Evolutionary conservation across 2,797 vertebrate genomes (phyloP).

Genomic region (Momotus momota): DNA sequence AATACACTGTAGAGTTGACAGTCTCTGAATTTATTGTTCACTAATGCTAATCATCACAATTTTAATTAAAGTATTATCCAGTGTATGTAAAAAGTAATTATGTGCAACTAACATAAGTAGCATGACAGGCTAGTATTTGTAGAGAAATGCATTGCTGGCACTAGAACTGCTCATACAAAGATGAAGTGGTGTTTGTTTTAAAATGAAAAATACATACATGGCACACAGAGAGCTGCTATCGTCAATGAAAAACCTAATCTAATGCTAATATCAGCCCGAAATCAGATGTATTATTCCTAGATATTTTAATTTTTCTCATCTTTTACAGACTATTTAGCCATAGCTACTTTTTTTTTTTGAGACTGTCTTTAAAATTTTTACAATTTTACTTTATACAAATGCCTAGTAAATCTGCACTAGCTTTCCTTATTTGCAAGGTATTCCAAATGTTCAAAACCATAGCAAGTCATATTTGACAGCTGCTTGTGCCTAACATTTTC

Average conservation of each 20-base stretch:
- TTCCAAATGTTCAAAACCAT: not conserved
- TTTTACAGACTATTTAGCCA: not conserved
- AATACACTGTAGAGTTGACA: slow-evolving; percentile 67
- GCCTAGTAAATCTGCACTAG: not conserved
- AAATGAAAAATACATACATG: slow-evolving; percentile 64
- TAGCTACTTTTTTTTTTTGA: not conserved
- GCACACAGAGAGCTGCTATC: slow-evolving; percentile 44
- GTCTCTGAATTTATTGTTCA: slow-evolving; percentile 77
- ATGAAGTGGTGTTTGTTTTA: slow-evolving; percentile 69
- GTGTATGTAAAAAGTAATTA: slow-evolving; percentile 79
- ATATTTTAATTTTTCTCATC: not conserved
- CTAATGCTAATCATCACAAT: slow-evolving; percentile 79
- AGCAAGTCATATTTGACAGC: not conserved
- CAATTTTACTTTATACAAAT: not conserved
- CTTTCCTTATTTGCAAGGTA: not conserved
- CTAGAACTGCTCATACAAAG: slow-evolving; percentile 43
- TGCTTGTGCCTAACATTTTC: not conserved
- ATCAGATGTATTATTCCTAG: slow-evolving; percentile 7
- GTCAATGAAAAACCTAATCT: slow-evolving; percentile 44
- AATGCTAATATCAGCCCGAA: not conserved
- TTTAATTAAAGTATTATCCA: slow-evolving; percentile 83
- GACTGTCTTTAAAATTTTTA: not conserved
- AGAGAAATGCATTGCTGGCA: slow-evolving; percentile 65
- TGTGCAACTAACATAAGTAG: slow-evolving; percentile 71
- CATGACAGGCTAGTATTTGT: slow-evolving; percentile 70